Conservation (phyloP, 2,888 invertebrate genomes). For the Tortrix viridana region DNA sequence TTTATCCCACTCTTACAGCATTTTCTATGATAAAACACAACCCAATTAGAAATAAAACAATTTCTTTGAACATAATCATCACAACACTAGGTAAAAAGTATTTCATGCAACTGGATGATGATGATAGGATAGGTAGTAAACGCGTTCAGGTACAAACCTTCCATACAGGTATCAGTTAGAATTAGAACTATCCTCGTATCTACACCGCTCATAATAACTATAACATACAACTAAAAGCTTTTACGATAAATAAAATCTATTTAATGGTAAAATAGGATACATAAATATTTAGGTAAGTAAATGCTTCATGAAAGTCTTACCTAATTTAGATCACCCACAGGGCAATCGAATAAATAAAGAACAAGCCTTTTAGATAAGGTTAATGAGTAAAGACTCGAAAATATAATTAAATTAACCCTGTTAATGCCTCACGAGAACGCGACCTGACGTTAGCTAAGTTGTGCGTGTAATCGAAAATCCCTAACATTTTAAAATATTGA, state of each 20-base stretch:
- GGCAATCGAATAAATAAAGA: slow-evolving; percentile 59
- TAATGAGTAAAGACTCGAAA: slow-evolving; percentile 35
- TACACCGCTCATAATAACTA: slow-evolving; percentile 61
- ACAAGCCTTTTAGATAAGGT: slow-evolving; percentile 39
- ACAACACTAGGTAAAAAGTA: slow-evolving; percentile 39
- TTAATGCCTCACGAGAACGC: slow-evolving; percentile 53
- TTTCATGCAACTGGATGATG: slow-evolving; percentile 30
- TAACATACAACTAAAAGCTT: slow-evolving; percentile 70
- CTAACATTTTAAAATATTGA: slow-evolving; percentile 38
- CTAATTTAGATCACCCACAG: slow-evolving; percentile 47
- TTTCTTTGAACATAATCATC: slow-evolving; percentile 17
- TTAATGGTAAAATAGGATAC: slow-evolving; percentile 68
- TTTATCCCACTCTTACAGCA: slow-evolving; percentile 47
- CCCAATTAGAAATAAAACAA: slow-evolving; percentile 18
- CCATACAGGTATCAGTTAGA: slow-evolving; percentile 50
- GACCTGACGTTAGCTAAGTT: slow-evolving; percentile 8
- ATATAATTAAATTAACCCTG: slow-evolving; percentile 67
- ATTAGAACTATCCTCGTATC: slow-evolving; percentile 57
- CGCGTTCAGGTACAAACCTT: slow-evolving; percentile 68
- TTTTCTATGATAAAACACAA: slow-evolving; percentile 37
- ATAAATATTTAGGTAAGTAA: slow-evolving; percentile 66
- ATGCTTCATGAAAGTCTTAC: slow-evolving; percentile 60
- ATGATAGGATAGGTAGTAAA: slow-evolving; percentile 36
- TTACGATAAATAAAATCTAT: slow-evolving; percentile 80
- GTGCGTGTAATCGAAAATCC: slow-evolving; percentile 10